These are phyloP conservation scores for Penaeus vannamei DNA, from an alignment of 1,140 invertebrate species.

Conservation along the genomic window DNA sequence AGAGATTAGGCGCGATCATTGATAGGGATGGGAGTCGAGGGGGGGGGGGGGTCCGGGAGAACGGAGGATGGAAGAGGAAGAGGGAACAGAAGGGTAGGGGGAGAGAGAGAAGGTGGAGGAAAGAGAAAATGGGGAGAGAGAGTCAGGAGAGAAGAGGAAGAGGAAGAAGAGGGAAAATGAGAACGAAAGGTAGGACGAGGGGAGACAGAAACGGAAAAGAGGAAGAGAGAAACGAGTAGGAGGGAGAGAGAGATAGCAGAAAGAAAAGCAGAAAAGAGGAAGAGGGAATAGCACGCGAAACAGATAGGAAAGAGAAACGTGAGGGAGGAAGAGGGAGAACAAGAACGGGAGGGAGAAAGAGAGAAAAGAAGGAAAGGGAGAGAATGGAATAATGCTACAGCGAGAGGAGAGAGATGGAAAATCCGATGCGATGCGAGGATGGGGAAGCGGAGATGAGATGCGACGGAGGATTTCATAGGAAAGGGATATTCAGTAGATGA, in stretches of 20 bases:
- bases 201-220: not conserved
- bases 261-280: not conserved
- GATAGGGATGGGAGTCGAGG: not conserved
- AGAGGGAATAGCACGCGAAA: no score
- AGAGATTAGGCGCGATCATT: slow-evolving; percentile 27
- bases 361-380: not conserved
- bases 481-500: no score
- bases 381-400: slow-evolving; percentile 12
- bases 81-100: not conserved
- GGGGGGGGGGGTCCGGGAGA: not conserved
- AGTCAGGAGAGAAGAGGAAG: not conserved
- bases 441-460: no score
- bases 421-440: no score
- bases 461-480: no score
- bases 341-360: no score
- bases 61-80: not conserved
- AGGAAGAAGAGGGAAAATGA: no score
- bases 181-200: not conserved
- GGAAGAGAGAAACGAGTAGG: not conserved
- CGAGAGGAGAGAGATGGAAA: no score
- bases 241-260: not conserved
- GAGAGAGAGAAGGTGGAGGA: not conserved
- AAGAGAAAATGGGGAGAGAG: not conserved
- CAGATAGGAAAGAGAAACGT: not conserved
- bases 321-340: not conserved